phyloP scores from a whole-genome alignment of 2,888 invertebrate genomes.

The Napeogenes inachia region DNA sequence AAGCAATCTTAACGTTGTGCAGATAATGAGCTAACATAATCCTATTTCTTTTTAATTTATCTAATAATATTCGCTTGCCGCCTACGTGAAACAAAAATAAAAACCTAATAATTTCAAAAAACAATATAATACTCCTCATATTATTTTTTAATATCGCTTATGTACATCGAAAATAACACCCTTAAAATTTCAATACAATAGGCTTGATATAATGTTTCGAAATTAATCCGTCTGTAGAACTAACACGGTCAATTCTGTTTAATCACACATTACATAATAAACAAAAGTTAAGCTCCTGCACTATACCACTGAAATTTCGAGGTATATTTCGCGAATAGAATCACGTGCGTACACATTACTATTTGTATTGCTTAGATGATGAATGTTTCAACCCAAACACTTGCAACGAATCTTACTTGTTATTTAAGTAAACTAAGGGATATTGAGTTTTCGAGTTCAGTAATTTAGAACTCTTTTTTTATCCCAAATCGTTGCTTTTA shows the following conservation, averaged over 20 bases:
- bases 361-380: slow-evolving; percentile 30
- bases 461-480: no score
- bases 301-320: slow-evolving; percentile 21
- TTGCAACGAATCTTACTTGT: slow-evolving; percentile 1
- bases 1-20: no score
- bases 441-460: no score
- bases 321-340: slow-evolving; percentile 23
- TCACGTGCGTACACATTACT: slow-evolving; percentile 19
- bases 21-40: no score
- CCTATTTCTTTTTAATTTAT: no score
- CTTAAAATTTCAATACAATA: not conserved
- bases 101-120: no score
- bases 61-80: no score
- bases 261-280: not conserved
- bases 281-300: slow-evolving; percentile 14
- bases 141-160: not conserved
- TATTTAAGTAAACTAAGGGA: not conserved
- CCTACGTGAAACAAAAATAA: no score
- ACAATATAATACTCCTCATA: no score
- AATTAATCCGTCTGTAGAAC: not conserved
- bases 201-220: no score
- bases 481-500: no score
- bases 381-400: slow-evolving; percentile 23
- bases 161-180: not conserved
- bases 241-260: not conserved